Evolutionary conservation across 2,113 vertebrate species (phyloP), one percentile per base, ranked within the genome.

Genomic region (Zeus faber): DNA sequence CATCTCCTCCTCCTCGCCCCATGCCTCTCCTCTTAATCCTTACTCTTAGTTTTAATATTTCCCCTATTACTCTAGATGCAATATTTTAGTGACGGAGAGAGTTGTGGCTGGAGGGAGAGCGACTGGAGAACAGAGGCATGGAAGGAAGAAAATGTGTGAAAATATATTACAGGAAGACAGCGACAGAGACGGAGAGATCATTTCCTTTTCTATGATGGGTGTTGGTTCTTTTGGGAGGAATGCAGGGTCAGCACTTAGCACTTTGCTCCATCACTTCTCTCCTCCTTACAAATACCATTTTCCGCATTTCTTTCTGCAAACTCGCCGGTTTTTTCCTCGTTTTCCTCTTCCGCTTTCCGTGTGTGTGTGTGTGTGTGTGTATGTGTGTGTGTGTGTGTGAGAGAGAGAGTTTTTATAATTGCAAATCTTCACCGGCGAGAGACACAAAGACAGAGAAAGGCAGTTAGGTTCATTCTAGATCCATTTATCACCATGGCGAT

Each of bases 101-200:
- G 57, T 58, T 65, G 75, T 31, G 65, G 61, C 66, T 74, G 50
- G 46, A 64, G 67, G 65, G 49, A 40, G 70, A 76, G 78, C 78
- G 60, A 49, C 60, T 72, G 80, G 74, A 68, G 65, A 67, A 67
- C 65, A 60, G 31, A 60, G 72, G 59, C 7, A 48, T 48, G 58
- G 57, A 74, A 44, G 63, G 55, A 61, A 58, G 62, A 60, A 58
- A 58, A 72, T 77, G 69, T 72, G 70, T 75, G 73, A 61, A 79
- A 85, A 77, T 71, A 82, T 82, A 83, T 73, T 77, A 72, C 54
- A 5, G 58, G 76, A 55, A 67, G 59, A 74, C 67, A 76, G 76
- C 67, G 78, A n/a, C 52, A 61, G 62, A 58, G 67, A 65, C 45
- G 49, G 27, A 65, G 48, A 55, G 54, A 72, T 77, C 65, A 66